Percentiles rank a stretch among this genome's conserved stretches.
phyloP scores from a whole-genome alignment of 2,888 invertebrate species.

The Heteromyza rotundicornis region DNA sequence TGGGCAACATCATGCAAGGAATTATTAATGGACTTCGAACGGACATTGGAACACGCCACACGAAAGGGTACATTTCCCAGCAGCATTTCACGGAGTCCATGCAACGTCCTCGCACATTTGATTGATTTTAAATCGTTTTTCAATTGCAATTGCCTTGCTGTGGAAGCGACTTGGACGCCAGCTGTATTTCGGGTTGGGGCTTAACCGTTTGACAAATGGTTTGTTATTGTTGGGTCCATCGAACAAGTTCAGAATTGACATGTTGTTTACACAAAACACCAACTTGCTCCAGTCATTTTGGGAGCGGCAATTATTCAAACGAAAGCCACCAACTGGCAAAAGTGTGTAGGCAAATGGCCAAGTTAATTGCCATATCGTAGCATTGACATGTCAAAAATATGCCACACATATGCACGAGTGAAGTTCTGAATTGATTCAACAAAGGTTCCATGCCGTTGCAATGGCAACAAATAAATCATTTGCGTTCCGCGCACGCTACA shows the following conservation, averaged over 20 bases:
- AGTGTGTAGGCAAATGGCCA: neutral
- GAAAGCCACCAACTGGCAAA: neutral
- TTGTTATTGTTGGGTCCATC: neutral
- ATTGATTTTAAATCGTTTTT: slow-evolving; percentile 53
- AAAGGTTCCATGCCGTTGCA: slow-evolving; percentile 51
- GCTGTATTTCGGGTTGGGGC: neutral
- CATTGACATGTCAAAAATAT: neutral
- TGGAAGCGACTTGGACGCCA: neutral
- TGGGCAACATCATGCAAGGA: slow-evolving; percentile 41
- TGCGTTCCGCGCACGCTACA: slow-evolving; percentile 52
- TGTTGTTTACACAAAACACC: neutral
- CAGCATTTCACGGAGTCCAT: neutral
- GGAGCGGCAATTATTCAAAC: neutral
- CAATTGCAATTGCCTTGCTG: slow-evolving; percentile 34
- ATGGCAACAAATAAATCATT: slow-evolving; percentile 54
- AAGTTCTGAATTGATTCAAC: slow-evolving; percentile 54
- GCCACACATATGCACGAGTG: too few species aligned
- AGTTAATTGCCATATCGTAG: neutral
- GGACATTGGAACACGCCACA: slow-evolving; percentile 12
- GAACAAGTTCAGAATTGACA: neutral
- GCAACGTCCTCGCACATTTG: slow-evolving; percentile 34
- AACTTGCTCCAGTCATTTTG: too few species aligned
- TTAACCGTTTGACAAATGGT: slow-evolving; percentile 3
- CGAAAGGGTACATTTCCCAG: slow-evolving; percentile 4
- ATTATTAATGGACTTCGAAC: slow-evolving; percentile 45